These are phyloP conservation scores for Galeopterus variegatus DNA, from an alignment of 2,113 vertebrate genomes.

Conservation along the genomic window DNA sequence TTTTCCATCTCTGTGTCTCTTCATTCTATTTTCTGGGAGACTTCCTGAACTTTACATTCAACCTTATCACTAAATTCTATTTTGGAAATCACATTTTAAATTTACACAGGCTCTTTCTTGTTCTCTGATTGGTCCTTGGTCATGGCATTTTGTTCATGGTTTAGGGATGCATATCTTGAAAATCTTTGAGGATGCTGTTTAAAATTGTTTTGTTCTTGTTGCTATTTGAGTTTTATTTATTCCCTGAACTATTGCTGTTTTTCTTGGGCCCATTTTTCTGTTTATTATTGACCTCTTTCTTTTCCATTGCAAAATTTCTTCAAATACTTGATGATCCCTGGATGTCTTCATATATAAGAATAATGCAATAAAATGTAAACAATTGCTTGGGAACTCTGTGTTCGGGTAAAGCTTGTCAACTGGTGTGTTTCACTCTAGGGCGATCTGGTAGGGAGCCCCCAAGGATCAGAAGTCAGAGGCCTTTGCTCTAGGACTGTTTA, in stretches of 20 bases:
- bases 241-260: background rate
- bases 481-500: slow-evolving; percentile 31
- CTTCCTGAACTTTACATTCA: background rate
- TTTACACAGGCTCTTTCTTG: background rate
- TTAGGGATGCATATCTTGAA: background rate
- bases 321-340: background rate
- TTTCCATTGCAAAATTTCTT: slow-evolving; percentile 21
- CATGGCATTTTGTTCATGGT: background rate
- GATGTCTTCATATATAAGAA: background rate
- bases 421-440: background rate
- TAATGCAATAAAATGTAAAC: background rate
- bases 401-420: background rate
- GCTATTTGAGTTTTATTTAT: slow-evolving; percentile 20
- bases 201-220: slow-evolving; percentile 49
- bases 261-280: background rate
- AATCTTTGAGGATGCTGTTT: background rate
- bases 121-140: background rate
- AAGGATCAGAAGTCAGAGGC: background rate
- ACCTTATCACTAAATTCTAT: background rate
- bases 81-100: slow-evolving; percentile 44
- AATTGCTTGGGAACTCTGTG: background rate
- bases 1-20: background rate
- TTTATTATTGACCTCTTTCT: slow-evolving; percentile 27
- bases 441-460: background rate
- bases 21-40: background rate